Conservation (phyloP, 2,797 vertebrate genomes). For the Neopelma chrysocephalum region DNA sequence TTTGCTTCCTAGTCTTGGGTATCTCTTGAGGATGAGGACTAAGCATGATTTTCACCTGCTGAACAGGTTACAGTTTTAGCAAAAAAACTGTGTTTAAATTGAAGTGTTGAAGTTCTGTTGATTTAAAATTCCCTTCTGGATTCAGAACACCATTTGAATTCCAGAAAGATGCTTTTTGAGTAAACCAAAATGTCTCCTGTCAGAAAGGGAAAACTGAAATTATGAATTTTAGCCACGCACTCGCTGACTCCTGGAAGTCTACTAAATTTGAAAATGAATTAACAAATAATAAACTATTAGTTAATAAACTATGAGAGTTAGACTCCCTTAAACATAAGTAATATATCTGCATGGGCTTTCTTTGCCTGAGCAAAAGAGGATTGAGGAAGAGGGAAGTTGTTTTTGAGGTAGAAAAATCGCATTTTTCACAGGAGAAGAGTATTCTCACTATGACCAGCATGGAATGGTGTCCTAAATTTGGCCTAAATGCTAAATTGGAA, state of each 20-base stretch:
- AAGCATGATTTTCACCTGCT: background rate
- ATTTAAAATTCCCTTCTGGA: background rate
- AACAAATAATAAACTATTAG: background rate
- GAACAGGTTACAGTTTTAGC: background rate
- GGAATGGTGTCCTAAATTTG: background rate
- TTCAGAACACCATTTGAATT: background rate
- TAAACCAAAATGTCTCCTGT: background rate
- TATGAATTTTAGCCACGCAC: accelerated
- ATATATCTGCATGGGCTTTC: background rate
- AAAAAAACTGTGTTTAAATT: background rate
- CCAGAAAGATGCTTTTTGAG: background rate
- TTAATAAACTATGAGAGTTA: background rate
- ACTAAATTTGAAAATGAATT: background rate
- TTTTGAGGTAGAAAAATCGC: background rate
- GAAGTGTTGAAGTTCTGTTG: background rate
- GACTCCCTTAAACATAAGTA: background rate
- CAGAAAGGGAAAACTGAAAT: background rate
- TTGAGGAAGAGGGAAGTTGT: background rate
- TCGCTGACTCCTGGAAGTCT: background rate
- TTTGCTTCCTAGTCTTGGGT: background rate
- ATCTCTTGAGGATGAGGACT: background rate
- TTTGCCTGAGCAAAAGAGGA: background rate
- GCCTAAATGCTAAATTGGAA: background rate
- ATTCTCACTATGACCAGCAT: background rate
- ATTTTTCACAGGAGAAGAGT: background rate